These are phyloP conservation scores for Oophaga pumilio DNA, from an alignment of 2,113 vertebrate genomes.

Conservation along the genomic window DNA sequence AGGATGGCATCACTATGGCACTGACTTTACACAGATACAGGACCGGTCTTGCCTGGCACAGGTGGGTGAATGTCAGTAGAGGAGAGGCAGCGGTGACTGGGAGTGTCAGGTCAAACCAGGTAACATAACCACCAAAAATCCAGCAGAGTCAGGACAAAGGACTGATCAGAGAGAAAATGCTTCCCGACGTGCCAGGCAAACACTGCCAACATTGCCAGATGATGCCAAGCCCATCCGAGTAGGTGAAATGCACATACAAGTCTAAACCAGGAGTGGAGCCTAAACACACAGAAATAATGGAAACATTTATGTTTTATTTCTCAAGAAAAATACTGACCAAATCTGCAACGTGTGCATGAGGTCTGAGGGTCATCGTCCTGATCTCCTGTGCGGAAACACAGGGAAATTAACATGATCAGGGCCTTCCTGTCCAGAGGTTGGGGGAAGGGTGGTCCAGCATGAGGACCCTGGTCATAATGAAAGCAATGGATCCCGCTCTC, in stretches of 20 bases:
- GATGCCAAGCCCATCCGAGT: neutral
- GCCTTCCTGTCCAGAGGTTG: neutral
- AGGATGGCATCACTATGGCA: neutral
- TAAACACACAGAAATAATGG: too few relatives aligned
- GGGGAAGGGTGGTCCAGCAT: neutral
- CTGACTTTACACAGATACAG: neutral
- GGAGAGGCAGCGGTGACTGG: neutral
- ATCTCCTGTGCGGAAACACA: neutral
- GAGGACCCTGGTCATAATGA: too few relatives aligned
- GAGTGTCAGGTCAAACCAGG: neutral
- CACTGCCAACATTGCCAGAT: too few relatives aligned
- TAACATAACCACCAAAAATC: neutral
- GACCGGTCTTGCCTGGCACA: slow-evolving; percentile 3
- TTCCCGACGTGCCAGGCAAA: too few relatives aligned
- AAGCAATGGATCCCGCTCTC: too few relatives aligned
- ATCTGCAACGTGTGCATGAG: too few relatives aligned
- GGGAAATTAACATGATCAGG: neutral
- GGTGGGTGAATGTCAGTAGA: neutral
- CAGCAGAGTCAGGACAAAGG: neutral
- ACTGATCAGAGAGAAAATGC: neutral
- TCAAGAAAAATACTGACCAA: too few relatives aligned
- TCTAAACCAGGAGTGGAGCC: too few relatives aligned
- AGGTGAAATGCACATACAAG: too few relatives aligned
- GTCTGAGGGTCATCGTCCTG: neutral
- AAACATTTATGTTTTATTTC: too few relatives aligned